Evolutionary conservation across 2,113 vertebrate species (phyloP).

Genomic region (Anarhynchus alexandrinus): DNA sequence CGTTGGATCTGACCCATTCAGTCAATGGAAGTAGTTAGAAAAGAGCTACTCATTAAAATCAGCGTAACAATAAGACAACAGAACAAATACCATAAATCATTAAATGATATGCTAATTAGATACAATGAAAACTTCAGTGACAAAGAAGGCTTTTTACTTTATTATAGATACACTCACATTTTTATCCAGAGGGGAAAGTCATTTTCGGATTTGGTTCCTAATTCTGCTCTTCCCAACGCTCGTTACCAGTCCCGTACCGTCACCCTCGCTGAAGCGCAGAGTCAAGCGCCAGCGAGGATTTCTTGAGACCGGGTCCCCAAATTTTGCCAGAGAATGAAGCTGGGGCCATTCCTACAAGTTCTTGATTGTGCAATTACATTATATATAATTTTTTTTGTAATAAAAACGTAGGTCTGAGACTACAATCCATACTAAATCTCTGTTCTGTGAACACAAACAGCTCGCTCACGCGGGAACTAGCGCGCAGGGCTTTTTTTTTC

Average conservation of each 20-base stretch:
- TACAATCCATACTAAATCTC: neutral
- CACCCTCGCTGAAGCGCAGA: neutral
- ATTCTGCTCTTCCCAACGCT: neutral
- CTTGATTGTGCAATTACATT: neutral
- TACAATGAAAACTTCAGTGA: neutral
- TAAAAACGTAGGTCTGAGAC: neutral
- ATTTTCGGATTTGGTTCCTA: neutral
- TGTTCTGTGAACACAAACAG: neutral
- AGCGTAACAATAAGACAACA: neutral
- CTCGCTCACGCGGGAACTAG: neutral
- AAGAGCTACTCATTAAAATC: neutral
- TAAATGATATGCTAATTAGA: neutral
- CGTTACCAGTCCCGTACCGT: rapidly evolving
- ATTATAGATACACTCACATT: neutral
- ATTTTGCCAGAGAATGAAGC: neutral
- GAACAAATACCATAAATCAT: neutral
- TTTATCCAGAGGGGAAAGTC: neutral
- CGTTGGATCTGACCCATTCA: neutral
- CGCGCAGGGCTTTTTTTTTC: rapidly evolving
- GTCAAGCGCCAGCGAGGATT: rapidly evolving
- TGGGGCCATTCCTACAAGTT: neutral
- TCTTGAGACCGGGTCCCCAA: neutral
- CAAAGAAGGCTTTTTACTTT: neutral
- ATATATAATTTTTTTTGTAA: neutral
- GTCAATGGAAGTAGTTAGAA: neutral